These are phyloP conservation scores for Odiellus spinosus DNA, from an alignment of 2,888 invertebrate genomes.

Conservation along the genomic window DNA sequence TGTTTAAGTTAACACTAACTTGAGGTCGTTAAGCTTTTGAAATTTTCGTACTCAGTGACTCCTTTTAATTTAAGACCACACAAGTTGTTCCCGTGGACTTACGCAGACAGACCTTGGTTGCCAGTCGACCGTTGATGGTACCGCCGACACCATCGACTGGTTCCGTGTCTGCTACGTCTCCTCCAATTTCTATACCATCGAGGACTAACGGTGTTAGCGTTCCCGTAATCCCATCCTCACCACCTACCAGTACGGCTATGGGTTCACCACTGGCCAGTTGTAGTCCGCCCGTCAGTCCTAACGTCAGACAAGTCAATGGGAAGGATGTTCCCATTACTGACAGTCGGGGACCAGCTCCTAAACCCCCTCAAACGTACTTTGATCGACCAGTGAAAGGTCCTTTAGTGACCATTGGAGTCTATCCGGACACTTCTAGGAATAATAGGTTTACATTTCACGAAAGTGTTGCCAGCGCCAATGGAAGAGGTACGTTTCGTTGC, in stretches of 20 bases:
- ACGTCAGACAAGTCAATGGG: background rate
- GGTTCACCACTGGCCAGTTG: background rate
- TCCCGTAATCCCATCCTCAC: background rate
- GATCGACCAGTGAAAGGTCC: background rate
- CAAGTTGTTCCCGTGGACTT: too few relatives aligned
- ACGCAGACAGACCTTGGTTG: too few relatives aligned
- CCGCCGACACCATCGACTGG: too few relatives aligned
- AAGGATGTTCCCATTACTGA: background rate
- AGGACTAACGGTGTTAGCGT: too few relatives aligned
- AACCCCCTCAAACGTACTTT: slow-evolving; percentile 3
- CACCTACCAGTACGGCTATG: background rate
- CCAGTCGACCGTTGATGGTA: too few relatives aligned
- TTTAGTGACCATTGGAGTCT: slow-evolving; percentile 5
- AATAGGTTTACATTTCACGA: slow-evolving; percentile 3
- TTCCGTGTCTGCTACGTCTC: too few relatives aligned
- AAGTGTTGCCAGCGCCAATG: background rate
- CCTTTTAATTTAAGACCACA: too few relatives aligned
- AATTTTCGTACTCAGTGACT: too few relatives aligned
- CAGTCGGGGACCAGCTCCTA: slow-evolving; percentile 1
- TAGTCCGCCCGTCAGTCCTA: too few relatives aligned
- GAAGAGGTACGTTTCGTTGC: too few relatives aligned
- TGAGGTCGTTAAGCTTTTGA: background rate
- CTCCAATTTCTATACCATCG: too few relatives aligned
- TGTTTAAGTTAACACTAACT: background rate
- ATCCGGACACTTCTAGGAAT: background rate